These are phyloP conservation scores for Myoxocephalus aenaeus DNA, from an alignment of 2,797 vertebrate species.

Conservation along the genomic window DNA sequence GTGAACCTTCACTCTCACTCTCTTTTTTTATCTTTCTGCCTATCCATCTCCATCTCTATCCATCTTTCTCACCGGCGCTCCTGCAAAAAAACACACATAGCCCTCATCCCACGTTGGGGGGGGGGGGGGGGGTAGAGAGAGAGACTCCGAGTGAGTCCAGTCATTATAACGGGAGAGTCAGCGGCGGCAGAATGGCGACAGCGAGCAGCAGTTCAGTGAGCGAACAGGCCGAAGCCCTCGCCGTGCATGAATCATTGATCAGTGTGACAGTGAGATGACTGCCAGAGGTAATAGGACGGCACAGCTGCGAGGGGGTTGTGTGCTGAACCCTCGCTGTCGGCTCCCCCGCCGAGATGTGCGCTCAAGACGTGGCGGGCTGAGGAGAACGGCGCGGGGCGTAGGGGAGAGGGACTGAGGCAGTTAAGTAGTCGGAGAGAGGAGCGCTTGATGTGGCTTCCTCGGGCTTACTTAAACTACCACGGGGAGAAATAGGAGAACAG, in stretches of 20 bases:
- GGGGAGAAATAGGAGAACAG: constrained; percentile 37
- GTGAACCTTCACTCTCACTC: constrained; percentile 62
- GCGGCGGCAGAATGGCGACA: constrained; percentile 42
- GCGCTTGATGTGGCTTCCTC: constrained; percentile 55
- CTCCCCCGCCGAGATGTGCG: constrained; percentile 60
- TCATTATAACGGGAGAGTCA: constrained; percentile 72
- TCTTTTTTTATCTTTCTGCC: constrained; percentile 47
- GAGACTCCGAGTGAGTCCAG: constrained; percentile 61
- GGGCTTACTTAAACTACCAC: constrained; percentile 45
- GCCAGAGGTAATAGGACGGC: constrained; percentile 78
- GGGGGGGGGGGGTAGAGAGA: not conserved
- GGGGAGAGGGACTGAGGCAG: constrained; percentile 40
- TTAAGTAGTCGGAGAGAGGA: constrained; percentile 37
- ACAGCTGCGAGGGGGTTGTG: constrained; percentile 61
- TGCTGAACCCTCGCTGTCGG: constrained; percentile 60
- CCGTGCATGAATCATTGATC: constrained; percentile 80
- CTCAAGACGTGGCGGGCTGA: constrained; percentile 57
- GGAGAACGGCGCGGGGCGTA: constrained; percentile 29
- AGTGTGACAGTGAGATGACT: constrained; percentile 81
- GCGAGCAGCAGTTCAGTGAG: constrained; percentile 66
- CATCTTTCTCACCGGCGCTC: constrained; percentile 39
- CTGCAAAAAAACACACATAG: constrained; percentile 22
- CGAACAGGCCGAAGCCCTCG: constrained; percentile 71
- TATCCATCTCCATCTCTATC: constrained; percentile 60
- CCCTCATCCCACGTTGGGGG: constrained; percentile 16